Evolutionary conservation across 2,888 invertebrate genomes (phyloP).

Genomic region (Helicoverpa assulta): DNA sequence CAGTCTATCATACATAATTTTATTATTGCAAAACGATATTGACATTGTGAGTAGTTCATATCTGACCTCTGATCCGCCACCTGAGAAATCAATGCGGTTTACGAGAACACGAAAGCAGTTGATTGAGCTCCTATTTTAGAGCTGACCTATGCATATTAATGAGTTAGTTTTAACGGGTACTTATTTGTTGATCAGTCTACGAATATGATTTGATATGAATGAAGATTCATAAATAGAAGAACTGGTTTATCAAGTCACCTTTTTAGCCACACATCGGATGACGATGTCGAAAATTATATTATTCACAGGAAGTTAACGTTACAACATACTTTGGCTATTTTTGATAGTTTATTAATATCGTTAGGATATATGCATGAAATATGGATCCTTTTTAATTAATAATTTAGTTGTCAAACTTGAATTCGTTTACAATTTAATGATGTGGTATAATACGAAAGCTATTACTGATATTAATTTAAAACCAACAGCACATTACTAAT

Average conservation of each 20-base stretch:
- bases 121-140: too few relatives aligned
- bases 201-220: background rate
- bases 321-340: constrained; percentile 32
- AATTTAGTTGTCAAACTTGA: constrained; percentile 14
- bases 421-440: constrained; percentile 3
- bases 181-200: too few relatives aligned
- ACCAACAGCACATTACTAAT: background rate
- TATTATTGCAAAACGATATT: too few relatives aligned
- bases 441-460: constrained; percentile 8
- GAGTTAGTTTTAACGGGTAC: too few relatives aligned
- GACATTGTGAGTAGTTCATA: too few relatives aligned
- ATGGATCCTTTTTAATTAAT: constrained; percentile 31
- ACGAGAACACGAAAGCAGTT: too few relatives aligned
- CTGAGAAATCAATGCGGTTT: too few relatives aligned
- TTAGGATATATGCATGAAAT: constrained; percentile 26
- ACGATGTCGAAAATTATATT: constrained; percentile 36
- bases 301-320: constrained; percentile 41
- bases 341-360: constrained; percentile 23
- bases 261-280: constrained; percentile 30
- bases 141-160: too few relatives aligned
- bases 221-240: constrained; percentile 26
- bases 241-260: constrained; percentile 44
- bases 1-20: too few relatives aligned
- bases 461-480: background rate
- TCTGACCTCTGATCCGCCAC: too few relatives aligned